These are phyloP conservation scores for Chelonus insularis DNA, from an alignment of 1,140 invertebrate genomes.

Conservation along the genomic window DNA sequence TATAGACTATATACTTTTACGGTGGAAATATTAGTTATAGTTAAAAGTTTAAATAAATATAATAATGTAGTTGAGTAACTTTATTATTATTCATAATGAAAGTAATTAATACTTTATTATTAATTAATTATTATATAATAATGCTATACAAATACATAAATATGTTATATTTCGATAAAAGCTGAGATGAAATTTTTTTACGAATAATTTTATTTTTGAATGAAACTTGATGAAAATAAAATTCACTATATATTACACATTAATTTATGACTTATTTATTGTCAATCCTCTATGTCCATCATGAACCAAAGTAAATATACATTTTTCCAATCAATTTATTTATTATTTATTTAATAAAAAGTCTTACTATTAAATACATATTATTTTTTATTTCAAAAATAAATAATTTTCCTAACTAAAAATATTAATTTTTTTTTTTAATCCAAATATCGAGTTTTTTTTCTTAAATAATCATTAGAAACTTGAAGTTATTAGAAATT, in stretches of 20 bases:
- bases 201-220: conserved; percentile 62
- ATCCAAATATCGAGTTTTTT: too few species aligned
- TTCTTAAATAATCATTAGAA: too few species aligned
- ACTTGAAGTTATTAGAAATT: too few species aligned
- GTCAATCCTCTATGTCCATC: neutral
- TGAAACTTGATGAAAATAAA: conserved; percentile 56
- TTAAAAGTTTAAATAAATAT: conserved; percentile 15
- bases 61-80: conserved; percentile 31
- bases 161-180: conserved; percentile 40
- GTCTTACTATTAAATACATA: too few species aligned
- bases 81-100: conserved; percentile 33
- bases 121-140: conserved; percentile 34
- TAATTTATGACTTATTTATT: conserved; percentile 17
- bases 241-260: conserved; percentile 50
- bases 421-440: too few species aligned
- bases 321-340: too few species aligned
- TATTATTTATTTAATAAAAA: too few species aligned
- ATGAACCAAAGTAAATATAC: neutral
- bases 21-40: neutral
- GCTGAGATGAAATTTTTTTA: conserved; percentile 56
- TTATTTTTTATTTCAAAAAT: too few species aligned
- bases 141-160: conserved; percentile 35
- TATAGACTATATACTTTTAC: conserved; percentile 23
- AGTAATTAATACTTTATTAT: conserved; percentile 39
- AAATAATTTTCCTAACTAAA: too few species aligned